Base-by-base conservation (phyloP, 2,113 vertebrate species). In the Lasiurus borealis region DNA sequence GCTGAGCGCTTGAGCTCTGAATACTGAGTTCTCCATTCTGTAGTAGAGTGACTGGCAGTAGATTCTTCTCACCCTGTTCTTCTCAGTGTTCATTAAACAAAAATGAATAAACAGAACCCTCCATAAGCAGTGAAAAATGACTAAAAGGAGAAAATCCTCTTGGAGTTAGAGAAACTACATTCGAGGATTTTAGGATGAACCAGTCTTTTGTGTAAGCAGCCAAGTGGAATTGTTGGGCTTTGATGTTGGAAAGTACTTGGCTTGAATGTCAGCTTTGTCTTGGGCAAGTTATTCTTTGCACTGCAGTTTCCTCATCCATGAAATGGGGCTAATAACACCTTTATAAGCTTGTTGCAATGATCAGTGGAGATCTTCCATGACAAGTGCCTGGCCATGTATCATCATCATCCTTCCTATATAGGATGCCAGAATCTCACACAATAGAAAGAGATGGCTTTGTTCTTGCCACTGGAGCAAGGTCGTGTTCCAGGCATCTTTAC, bases 111-210 rank as follows among this genome's bases (percentile, higher is more conserved):
- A 76, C 3, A 44, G 85, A 77, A 40, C 36, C 4, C 3, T 87
- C 34, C 31, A 50, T 83, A 85, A 85, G 14, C 6, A 44, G 16
- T 82, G 36, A n/a, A 62, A 82, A 90, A 54, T 46, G 76, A 85
- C 48, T 78, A 19, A 82, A 62, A 59, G 40, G 36, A 91, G 62
- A 87, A 81, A 54, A 64, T 96, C 57, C 64, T 88, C 4, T 86
- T 16, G 29, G 34, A 46, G 7, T 57, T 44, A 92, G n/a, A 68
- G 31, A 62, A 88, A 29, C 72, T 5, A 88, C 34, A 36, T 59
- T 19, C 21, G 9, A 23, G 5, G 36, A 40, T 80, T 77, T 73
- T 66, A 76, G 44, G 21, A 46, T 19, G 66, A 31, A 19, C 29
- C 21, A 75, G 27, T 4, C 36, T 89, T 87, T 48, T 86, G 25